These are phyloP conservation scores for Theodoxus fluviatilis DNA, from an alignment of 2,888 invertebrate genomes.

Conservation along the genomic window DNA sequence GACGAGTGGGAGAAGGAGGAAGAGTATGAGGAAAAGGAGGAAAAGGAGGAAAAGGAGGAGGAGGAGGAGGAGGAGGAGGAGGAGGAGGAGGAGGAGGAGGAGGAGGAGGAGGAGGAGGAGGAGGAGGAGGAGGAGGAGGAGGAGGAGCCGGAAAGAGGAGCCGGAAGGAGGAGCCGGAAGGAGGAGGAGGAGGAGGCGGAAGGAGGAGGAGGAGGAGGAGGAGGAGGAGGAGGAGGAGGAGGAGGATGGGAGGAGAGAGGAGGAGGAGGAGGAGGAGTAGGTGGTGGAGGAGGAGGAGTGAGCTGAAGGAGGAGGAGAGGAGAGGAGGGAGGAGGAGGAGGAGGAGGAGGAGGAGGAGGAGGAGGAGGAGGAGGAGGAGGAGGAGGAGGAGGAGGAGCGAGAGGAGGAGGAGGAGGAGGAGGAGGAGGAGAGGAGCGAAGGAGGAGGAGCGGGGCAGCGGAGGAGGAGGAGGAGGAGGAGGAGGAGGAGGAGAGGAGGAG, in stretches of 20 bases:
- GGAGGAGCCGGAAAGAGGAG: not conserved
- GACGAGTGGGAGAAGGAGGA: not conserved
- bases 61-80: not conserved
- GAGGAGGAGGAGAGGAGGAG: not conserved
- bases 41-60: not conserved
- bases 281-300: conserved; percentile 9
- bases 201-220: not conserved
- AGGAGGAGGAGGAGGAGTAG: conserved; percentile 19
- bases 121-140: not conserved
- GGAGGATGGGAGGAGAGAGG: conserved; percentile 20
- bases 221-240: not conserved
- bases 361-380: conserved; percentile 22
- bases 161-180: not conserved
- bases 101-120: not conserved
- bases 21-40: conserved; percentile 1
- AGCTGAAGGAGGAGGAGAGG: conserved; percentile 1
- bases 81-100: not conserved
- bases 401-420: not conserved
- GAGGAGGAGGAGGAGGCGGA: not conserved
- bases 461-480: not conserved
- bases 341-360: conserved; percentile 23
- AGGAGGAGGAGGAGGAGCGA: conserved; percentile 4
- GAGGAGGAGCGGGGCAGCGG: not conserved
- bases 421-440: not conserved
- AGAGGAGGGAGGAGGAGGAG: too few relatives aligned